Evolutionary conservation across 2,888 invertebrate species (phyloP), one percentile per base, ranked within the genome.

Genomic region (Dusona sp.): DNA sequence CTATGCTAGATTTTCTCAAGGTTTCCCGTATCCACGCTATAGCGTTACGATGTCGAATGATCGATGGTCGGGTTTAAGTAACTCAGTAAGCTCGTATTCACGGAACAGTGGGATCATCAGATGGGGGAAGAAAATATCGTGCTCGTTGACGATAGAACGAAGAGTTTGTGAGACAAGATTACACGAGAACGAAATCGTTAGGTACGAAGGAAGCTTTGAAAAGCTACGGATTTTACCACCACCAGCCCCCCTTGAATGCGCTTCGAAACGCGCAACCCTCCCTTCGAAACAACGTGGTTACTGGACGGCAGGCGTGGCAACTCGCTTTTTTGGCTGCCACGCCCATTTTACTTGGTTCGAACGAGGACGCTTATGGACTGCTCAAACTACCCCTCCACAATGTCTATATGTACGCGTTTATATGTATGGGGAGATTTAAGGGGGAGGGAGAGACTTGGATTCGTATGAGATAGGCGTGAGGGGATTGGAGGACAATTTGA

Each of bases 281-380:
- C 87, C 85, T 48, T 33, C 67, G 61, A 72, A 54, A 54, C 73
- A 74, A 42, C 79, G 68, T 38, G 81, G 54, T 74, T 84, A 89
- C 87, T 88, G 88, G 88, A 88, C 83, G 85, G 85, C 88, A 87
- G 89, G 89, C 88, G 89, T 86, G 88, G 88, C 89, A 70, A 33
- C 83, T 29, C 83, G 88, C 84, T 90, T 89, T 91, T 90, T 87
- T 83, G 70, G 79, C 33, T 45, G 89, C 87, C 90, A 89, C 88
- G 92, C 90, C 90, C 91, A 89, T 88, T 83, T 86, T 86, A 79
- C 85, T 78, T 51, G 72, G 33, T 29, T 38, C 54, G 64, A 79
- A 79, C 83, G 78, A 67, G 54, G 45, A 74, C 61, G 67, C 74
- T 38, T 75, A 36, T 51, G 25, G 19, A 73, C 29, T 61, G 2